Base-by-base conservation (phyloP, 2,888 invertebrate genomes). In the Tiphia femorata region DNA sequence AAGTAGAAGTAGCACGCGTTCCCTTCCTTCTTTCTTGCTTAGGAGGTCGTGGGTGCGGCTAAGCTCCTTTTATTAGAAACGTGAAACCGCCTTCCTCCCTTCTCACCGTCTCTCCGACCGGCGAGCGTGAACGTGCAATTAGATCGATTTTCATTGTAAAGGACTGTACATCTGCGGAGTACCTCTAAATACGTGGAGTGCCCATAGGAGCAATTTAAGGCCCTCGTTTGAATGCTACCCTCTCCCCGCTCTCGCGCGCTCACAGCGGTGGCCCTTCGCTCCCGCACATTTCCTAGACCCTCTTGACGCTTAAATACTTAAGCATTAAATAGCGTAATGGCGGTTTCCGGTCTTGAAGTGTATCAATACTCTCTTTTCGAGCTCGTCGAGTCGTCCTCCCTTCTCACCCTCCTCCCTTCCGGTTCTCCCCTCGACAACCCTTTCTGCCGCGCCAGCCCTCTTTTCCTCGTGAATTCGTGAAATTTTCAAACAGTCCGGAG, bases 271-370 rank as follows among this genome's bases (percentile, higher is more conserved):
- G 25, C 16, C 21, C 12, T 25, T 16, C 25, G 4, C 64, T 58
- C 55, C 73, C 77, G 77, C 76, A 76, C 75, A 77, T 75, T 77
- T 80, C 76, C 77, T 77, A 77, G 75, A 70, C 69, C 64, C 74
- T 72, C 75, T 77, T 65, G 68, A 71, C 72, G 76, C 70, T 77
- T 73, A 78, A 77, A 77, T 77, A 70, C 76, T 75, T 70, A 62
- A 70, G 73, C 75, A 78, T 77, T 78, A 78, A 78, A 77, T 72
- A 76, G 75, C 67, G 77, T 78, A 79, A 79, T 78, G 76, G 75
- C 74, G 70, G 76, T 73, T 79, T 80, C 79, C 80, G 79, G 80
- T 70, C 66, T 52, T 61, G 55, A 67, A 70, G 69, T 64, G 64
- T 66, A 71, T 70, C 64, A 62, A 65, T 72, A 65, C 42, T 29